A percentile compares a stretch with the other conserved stretches of the same genome.
Conservation (phyloP, 2,888 invertebrate species). For the Branchellion lobata region DNA sequence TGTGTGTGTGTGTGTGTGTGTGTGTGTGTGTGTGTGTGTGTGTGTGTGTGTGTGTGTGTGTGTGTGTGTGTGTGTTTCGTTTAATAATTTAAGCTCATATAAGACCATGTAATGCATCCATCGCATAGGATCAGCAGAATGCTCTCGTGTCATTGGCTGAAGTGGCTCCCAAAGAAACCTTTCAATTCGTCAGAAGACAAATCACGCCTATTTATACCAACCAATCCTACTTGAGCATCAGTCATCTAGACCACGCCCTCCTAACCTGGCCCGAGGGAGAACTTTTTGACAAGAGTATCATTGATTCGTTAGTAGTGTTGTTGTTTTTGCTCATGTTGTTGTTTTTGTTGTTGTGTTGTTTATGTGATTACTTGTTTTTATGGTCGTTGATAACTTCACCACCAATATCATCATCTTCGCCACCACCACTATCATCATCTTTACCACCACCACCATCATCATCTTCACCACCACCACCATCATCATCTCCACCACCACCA, state of each 20-base stretch:
- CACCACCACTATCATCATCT: too few relatives aligned
- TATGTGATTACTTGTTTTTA: neutral
- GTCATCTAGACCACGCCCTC: slow-evolving; percentile 66
- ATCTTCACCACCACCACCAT: too few relatives aligned
- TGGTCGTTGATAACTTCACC: neutral
- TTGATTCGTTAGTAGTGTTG: slow-evolving; percentile 57
- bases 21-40: too few relatives aligned
- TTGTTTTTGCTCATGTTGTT: neutral
- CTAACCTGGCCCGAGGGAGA: slow-evolving; percentile 83
- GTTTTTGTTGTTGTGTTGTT: neutral
- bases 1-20: too few relatives aligned
- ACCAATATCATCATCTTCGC: too few relatives aligned
- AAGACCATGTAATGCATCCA: too few relatives aligned
- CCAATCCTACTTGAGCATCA: slow-evolving; percentile 69
- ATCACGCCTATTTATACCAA: slow-evolving; percentile 67
- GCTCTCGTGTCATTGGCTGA: slow-evolving; percentile 73
- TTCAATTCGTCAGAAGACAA: slow-evolving; percentile 70
- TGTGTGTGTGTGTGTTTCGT: too few relatives aligned
- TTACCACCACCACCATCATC: too few relatives aligned
- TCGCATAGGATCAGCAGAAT: slow-evolving; percentile 64
- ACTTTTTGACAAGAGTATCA: slow-evolving; percentile 82
- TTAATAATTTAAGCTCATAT: too few relatives aligned
- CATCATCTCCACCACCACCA: too few relatives aligned
- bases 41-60: too few relatives aligned
- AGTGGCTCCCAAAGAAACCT: slow-evolving; percentile 69